Conservation (phyloP, 2,797 vertebrate species). For the Mormyrops boulengeri region DNA sequence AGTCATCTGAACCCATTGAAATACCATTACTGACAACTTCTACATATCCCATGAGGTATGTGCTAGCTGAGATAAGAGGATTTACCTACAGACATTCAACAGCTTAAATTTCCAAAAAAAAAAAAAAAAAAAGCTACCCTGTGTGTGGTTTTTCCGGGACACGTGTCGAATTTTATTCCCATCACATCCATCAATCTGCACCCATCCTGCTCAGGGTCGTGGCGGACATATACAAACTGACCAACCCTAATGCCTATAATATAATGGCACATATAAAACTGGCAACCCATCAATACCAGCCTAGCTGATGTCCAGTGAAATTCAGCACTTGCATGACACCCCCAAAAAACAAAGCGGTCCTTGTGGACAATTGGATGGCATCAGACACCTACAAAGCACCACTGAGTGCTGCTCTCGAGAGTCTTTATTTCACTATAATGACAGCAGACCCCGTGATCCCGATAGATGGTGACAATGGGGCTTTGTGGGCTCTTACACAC, state of each 20-base stretch:
- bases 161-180: background rate
- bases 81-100: background rate
- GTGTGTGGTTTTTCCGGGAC: background rate
- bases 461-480: conserved; percentile 42
- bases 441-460: conserved; percentile 40
- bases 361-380: conserved; percentile 44
- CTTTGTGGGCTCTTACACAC: conserved; percentile 19
- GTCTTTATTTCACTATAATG: conserved; percentile 43
- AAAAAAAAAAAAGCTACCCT: background rate
- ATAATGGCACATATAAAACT: background rate
- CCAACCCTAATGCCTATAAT: background rate
- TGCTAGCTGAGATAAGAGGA: background rate
- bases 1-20: background rate
- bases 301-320: background rate
- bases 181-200: background rate
- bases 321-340: conserved; percentile 18
- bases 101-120: background rate
- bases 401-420: conserved; percentile 28
- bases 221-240: background rate
- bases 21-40: background rate
- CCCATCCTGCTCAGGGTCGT: background rate
- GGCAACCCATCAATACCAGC: background rate
- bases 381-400: conserved; percentile 39
- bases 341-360: conserved; percentile 24
- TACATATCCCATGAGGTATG: background rate